Percentiles rank a stretch among this genome's conserved stretches.
Evolutionary conservation across 1,140 invertebrate species (phyloP).

Genomic region (Acromyrmex heyeri): DNA sequence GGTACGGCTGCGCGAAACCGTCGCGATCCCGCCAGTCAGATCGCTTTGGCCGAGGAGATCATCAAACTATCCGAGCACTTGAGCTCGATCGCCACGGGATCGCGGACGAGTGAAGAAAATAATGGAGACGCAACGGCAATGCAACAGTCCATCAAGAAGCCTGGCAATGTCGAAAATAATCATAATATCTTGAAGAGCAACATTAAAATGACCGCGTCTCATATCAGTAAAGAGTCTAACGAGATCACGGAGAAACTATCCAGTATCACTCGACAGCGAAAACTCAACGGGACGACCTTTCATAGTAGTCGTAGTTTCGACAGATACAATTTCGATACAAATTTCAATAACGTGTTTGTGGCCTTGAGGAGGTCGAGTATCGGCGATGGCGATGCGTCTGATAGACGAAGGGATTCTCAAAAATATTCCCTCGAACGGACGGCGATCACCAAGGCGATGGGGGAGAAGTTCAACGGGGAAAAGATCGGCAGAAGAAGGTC

Average conservation of each 20-base stretch:
- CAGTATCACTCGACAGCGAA: conserved; percentile 89
- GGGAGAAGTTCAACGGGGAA: neutral
- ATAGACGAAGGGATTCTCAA: neutral
- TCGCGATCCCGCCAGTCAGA: conserved; percentile 82
- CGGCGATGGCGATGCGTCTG: conserved; percentile 1
- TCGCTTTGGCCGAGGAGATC: conserved; percentile 91
- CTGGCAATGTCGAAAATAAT: neutral
- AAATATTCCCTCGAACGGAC: neutral
- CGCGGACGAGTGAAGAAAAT: neutral
- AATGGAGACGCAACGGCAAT: neutral
- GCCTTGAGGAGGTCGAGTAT: conserved; percentile 57
- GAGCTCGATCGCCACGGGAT: conserved; percentile 78
- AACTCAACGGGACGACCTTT: conserved; percentile 84
- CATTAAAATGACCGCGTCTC: neutral
- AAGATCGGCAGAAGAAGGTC: neutral
- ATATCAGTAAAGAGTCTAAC: conserved; percentile 72
- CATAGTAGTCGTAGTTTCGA: conserved; percentile 81
- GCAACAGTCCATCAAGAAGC: neutral
- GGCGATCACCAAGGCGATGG: neutral
- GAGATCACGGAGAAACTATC: conserved; percentile 90
- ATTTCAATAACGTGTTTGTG: conserved; percentile 43
- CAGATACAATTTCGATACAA: conserved; percentile 77
- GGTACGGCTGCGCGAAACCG: conserved; percentile 85
- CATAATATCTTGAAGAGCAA: conserved; percentile 38
- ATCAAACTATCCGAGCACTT: conserved; percentile 89